Conservation (phyloP, 2,797 vertebrate species). For the Scleropages formosus region DNA sequence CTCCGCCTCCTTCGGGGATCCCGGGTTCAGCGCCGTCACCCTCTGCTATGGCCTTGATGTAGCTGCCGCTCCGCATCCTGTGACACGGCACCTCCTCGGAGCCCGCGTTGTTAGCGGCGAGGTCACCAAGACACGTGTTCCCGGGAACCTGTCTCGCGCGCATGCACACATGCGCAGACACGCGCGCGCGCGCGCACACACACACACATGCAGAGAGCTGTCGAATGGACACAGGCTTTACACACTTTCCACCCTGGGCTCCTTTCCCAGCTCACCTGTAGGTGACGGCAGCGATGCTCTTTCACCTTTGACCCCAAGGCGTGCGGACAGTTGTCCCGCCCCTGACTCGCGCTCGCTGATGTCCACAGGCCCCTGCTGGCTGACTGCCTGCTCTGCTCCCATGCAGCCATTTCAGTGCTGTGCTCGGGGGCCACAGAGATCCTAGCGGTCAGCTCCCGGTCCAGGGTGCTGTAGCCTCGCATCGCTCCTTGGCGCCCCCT, state of each 20-base stretch:
- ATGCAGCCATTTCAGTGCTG: conserved; percentile 64
- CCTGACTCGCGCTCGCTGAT: conserved; percentile 22
- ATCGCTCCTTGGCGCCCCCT: conserved; percentile 40
- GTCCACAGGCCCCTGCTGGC: conserved; percentile 42
- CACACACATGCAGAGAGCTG: neutral
- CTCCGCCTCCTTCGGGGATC: conserved; percentile 84
- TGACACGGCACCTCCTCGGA: conserved; percentile 90
- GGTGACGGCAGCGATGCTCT: conserved; percentile 89
- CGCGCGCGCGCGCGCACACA: neutral
- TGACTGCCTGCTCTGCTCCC: conserved; percentile 37
- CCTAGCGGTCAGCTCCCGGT: conserved; percentile 86
- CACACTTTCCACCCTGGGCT: too few species aligned
- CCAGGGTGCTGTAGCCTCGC: conserved; percentile 80
- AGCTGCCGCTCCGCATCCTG: conserved; percentile 92
- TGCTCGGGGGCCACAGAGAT: conserved; percentile 90
- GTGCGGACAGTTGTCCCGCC: conserved; percentile 32
- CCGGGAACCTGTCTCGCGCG: conserved; percentile 80
- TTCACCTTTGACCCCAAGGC: conserved; percentile 84
- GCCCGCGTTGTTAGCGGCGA: conserved; percentile 69
- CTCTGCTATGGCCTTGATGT: conserved; percentile 96
- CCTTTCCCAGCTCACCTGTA: conserved; percentile 78
- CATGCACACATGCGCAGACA: neutral
- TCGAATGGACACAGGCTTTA: neutral
- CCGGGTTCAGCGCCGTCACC: conserved; percentile 90
- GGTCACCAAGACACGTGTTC: conserved; percentile 82